Percentiles rank a stretch among this genome's conserved stretches.
phyloP scores from a whole-genome alignment of 2,113 vertebrate genomes.

The Ailuropoda melanoleuca region DNA sequence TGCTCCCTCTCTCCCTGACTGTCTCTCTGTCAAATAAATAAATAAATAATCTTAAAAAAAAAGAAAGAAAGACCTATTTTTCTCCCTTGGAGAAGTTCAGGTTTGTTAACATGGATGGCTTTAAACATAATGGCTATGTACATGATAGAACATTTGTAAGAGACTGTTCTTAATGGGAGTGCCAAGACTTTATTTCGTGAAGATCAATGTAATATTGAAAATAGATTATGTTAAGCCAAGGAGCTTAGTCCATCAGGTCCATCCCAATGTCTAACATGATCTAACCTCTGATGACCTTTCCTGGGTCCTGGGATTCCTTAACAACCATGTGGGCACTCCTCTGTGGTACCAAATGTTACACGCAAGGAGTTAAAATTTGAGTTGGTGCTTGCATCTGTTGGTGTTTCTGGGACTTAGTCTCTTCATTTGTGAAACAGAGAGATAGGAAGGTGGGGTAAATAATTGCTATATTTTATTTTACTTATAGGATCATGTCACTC shows the following conservation, averaged over 20 bases:
- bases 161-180: rapidly evolving
- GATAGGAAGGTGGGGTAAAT: neutral
- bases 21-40: no score
- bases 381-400: neutral
- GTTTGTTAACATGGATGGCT: neutral
- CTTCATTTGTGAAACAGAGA: neutral
- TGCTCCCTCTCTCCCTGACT: no score
- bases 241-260: neutral
- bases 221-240: neutral
- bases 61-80: neutral
- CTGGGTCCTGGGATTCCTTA: neutral
- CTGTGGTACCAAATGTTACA: neutral
- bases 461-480: neutral
- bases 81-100: neutral
- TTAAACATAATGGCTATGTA: neutral
- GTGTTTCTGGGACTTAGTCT: neutral
- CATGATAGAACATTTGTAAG: neutral
- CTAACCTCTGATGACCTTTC: neutral
- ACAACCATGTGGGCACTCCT: neutral
- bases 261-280: neutral
- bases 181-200: neutral
- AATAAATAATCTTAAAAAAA: no score
- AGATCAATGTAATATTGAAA: rapidly evolving
- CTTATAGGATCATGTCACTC: neutral
- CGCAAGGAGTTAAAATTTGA: neutral